These are phyloP conservation scores for Orthosia gothica DNA, from an alignment of 2,888 invertebrate genomes.

Conservation along the genomic window DNA sequence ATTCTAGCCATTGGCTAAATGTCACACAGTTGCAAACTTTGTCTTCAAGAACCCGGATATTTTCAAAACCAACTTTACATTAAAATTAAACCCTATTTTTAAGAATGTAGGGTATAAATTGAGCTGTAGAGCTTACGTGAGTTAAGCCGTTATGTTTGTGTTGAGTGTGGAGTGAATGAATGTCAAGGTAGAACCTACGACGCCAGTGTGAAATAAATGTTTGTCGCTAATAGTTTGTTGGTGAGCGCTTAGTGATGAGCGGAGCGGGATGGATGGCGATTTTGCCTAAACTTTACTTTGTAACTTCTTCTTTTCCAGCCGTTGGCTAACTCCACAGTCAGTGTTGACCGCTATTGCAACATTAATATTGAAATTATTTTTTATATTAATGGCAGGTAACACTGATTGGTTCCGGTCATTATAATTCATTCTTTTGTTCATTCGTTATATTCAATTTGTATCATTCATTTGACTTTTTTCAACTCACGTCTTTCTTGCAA, in stretches of 20 bases:
- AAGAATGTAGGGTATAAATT: slow-evolving; percentile 40
- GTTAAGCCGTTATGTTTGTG: slow-evolving; percentile 61
- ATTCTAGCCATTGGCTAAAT: slow-evolving; percentile 64
- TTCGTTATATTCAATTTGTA: no score
- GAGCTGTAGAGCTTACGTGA: slow-evolving; percentile 16
- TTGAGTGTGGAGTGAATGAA: slow-evolving; percentile 71
- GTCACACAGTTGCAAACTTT: slow-evolving; percentile 63
- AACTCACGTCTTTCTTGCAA: no score
- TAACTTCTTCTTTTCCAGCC: no score
- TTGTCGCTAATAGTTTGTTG: slow-evolving; percentile 51
- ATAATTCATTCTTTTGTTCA: no score
- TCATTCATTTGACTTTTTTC: no score
- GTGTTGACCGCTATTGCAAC: no score
- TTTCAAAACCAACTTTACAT: slow-evolving; percentile 19
- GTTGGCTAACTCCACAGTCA: no score
- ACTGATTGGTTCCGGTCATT: no score
- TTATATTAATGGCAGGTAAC: no score
- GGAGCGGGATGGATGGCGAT: slow-evolving; percentile 19
- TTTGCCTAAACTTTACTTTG: background rate
- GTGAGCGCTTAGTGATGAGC: slow-evolving; percentile 27
- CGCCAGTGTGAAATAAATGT: slow-evolving; percentile 57
- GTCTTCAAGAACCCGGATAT: slow-evolving; percentile 72
- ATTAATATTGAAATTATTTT: no score
- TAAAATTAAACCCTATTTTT: slow-evolving; percentile 54
- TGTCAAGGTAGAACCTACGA: slow-evolving; percentile 81